These are phyloP conservation scores for Steinernema feltiae DNA, from an alignment of 1,140 invertebrate genomes.

Conservation along the genomic window DNA sequence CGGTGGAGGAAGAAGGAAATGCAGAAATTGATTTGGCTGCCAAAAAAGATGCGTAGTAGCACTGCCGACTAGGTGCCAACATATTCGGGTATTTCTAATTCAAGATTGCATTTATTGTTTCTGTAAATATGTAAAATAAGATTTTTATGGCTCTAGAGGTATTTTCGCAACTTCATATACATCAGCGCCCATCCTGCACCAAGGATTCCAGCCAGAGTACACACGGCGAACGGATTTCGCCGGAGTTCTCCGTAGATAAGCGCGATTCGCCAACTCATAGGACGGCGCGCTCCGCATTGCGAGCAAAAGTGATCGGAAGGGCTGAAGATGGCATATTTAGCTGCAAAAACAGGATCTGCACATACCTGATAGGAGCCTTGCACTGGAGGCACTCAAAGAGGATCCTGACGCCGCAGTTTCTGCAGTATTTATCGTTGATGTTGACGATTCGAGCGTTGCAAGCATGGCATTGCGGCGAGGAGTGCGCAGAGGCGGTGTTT, in stretches of 20 bases:
- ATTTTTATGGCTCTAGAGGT: neutral
- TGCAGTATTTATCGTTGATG: neutral
- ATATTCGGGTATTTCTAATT: no score
- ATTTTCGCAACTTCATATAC: neutral
- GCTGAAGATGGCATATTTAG: neutral
- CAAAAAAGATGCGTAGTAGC: no score
- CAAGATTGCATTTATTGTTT: no score
- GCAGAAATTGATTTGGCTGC: no score
- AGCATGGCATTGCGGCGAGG: neutral
- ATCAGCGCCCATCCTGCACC: neutral
- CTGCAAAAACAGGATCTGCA: neutral
- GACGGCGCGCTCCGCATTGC: neutral
- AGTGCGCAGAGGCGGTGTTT: neutral
- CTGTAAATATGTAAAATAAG: no score
- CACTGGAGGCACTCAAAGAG: neutral
- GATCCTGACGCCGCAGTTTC: conserved; percentile 2
- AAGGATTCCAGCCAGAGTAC: neutral
- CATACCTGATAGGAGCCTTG: conserved; percentile 1
- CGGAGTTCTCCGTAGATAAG: conserved; percentile 1
- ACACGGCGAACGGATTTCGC: neutral
- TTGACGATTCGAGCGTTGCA: neutral
- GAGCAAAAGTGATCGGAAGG: conserved; percentile 1
- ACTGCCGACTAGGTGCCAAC: no score
- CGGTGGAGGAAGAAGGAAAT: no score
- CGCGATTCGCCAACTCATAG: neutral